Conservation (phyloP, 30 jellyfish, hydroid and myxozoan species). For the Nemopilema nomurai region DNA sequence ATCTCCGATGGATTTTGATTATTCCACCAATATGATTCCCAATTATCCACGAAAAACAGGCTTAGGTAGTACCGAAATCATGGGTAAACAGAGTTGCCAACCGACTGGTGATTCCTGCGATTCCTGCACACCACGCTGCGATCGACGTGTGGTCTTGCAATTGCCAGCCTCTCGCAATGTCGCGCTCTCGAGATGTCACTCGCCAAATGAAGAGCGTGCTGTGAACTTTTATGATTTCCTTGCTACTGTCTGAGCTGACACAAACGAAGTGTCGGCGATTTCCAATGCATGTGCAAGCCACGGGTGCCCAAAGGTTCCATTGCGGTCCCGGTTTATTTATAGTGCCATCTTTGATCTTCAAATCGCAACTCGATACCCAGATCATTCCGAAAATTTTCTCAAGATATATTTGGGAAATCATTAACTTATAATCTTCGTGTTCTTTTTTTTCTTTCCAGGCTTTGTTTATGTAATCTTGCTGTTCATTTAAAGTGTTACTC, state of each 20-base stretch:
- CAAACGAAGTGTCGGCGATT: constrained; percentile 30
- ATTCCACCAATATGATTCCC: constrained; percentile 47
- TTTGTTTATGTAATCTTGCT: constrained; percentile 5
- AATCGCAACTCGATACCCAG: not conserved
- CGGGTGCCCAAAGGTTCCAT: not conserved
- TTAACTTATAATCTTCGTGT: not conserved
- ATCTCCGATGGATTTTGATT: constrained; percentile 39
- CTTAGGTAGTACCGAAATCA: constrained; percentile 25
- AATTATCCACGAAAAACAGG: constrained; percentile 36
- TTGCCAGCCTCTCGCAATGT: not conserved
- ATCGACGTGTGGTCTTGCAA: constrained; percentile 28
- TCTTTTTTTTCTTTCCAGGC: not conserved
- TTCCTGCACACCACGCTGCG: constrained; percentile 17
- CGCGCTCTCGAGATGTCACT: constrained; percentile 9
- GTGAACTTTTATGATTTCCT: constrained; percentile 26
- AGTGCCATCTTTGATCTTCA: not conserved
- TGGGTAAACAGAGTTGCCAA: constrained; percentile 43
- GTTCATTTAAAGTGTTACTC: not conserved
- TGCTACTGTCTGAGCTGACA: not conserved
- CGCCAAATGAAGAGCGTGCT: constrained; percentile 57
- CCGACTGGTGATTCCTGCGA: constrained; percentile 7
- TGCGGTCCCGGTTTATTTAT: not conserved
- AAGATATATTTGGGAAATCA: not conserved
- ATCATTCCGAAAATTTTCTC: not conserved
- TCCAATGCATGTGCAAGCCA: constrained; percentile 20